phyloP scores from a whole-genome alignment of 1,140 invertebrate genomes.

The Platyscapa corneri region DNA sequence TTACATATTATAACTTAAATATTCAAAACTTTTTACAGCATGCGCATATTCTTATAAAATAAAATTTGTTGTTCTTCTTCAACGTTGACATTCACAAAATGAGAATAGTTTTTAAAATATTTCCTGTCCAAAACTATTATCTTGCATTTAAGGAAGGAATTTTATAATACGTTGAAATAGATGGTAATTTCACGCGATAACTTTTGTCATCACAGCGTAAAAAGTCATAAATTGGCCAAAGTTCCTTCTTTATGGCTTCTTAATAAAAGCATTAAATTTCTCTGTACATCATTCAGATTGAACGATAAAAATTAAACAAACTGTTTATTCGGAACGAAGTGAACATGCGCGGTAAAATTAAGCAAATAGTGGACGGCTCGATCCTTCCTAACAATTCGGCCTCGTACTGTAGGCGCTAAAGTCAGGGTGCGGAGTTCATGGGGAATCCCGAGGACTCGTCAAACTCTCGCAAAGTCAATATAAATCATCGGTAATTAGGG shows the following conservation, averaged over 20 bases:
- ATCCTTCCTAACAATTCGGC: conserved; percentile 2
- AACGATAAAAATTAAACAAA: not conserved
- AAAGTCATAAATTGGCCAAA: not conserved
- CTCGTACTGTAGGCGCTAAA: not conserved
- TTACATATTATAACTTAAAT: too few species aligned
- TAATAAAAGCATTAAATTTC: not conserved
- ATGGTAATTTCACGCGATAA: not conserved
- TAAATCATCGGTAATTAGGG: conserved; percentile 47
- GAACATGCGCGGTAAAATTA: too few species aligned
- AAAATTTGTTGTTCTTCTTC: not conserved
- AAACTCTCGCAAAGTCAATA: conserved; percentile 1
- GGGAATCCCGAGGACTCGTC: not conserved
- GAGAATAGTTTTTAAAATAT: not conserved
- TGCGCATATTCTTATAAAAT: too few species aligned
- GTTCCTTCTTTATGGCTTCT: not conserved
- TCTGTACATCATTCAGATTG: not conserved
- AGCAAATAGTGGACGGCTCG: conserved; percentile 28
- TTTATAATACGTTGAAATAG: not conserved
- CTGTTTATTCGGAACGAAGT: too few species aligned
- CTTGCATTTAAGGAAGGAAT: not conserved
- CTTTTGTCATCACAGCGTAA: not conserved
- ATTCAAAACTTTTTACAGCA: too few species aligned
- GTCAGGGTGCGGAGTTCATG: not conserved
- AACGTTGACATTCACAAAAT: not conserved
- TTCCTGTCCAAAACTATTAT: not conserved